These are phyloP conservation scores for Pangasius larnaudii DNA, from an alignment of 2,797 vertebrate species.

Conservation along the genomic window DNA sequence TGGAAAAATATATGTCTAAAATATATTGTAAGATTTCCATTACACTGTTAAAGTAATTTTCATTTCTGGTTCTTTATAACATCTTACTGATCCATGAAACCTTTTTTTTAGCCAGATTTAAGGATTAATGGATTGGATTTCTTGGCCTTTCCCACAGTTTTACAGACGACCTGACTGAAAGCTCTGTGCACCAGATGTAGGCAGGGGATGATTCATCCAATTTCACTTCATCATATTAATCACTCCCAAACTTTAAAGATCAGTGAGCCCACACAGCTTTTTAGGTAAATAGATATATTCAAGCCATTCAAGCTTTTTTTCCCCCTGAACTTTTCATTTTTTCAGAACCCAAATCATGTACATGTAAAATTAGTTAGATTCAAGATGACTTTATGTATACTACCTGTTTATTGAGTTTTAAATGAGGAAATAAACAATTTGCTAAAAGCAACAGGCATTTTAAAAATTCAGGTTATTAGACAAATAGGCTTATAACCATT, in stretches of 20 bases:
- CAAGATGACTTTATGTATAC: background rate
- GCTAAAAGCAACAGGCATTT: background rate
- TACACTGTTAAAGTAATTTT: background rate
- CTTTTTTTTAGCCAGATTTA: background rate
- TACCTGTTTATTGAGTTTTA: background rate
- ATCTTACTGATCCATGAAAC: background rate
- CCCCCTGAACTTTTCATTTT: background rate
- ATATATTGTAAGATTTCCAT: background rate
- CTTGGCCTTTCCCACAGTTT: conserved; percentile 7
- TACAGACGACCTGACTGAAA: background rate
- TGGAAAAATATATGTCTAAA: background rate
- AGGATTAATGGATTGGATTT: background rate
- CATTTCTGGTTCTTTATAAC: background rate
- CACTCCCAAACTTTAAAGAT: background rate
- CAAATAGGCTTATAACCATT: background rate
- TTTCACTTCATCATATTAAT: conserved; percentile 11
- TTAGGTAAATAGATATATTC: conserved; percentile 5
- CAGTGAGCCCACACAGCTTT: conserved; percentile 3
- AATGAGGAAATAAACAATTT: background rate
- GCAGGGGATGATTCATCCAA: background rate
- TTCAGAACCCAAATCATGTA: background rate
- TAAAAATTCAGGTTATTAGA: background rate
- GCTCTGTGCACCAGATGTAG: conserved; percentile 25
- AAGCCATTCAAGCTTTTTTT: background rate
- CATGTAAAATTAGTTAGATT: background rate